phyloP scores from a whole-genome alignment of 2,888 invertebrate species.

The Minunthozetes semirufus region DNA sequence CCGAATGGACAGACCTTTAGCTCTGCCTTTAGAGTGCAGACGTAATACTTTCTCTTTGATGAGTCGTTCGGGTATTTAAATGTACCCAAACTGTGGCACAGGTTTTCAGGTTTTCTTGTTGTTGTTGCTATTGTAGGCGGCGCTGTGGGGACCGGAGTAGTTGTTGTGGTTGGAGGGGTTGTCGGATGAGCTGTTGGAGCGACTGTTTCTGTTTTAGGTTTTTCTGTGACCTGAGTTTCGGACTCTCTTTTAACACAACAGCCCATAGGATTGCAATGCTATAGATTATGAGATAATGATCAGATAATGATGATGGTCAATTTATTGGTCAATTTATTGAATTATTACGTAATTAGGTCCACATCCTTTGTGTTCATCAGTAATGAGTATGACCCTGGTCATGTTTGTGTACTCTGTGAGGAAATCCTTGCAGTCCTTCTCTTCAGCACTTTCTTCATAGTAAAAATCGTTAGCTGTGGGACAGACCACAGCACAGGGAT shows the following conservation, averaged over 20 bases:
- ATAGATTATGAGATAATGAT: background rate
- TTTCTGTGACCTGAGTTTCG: too few relatives aligned
- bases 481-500: too few relatives aligned
- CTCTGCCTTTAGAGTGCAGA: too few relatives aligned
- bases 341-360: background rate
- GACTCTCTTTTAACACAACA: conserved; percentile 2
- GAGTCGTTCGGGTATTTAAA: too few relatives aligned
- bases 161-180: conserved; percentile 21
- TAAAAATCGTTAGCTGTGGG: too few relatives aligned
- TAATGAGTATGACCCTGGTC: background rate
- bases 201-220: conserved; percentile 11
- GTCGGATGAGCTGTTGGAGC: conserved; percentile 9
- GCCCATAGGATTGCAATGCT: background rate
- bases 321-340: background rate
- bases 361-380: background rate
- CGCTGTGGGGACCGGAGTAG: conserved; percentile 28
- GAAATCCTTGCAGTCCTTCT: background rate
- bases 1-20: too few relatives aligned
- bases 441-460: background rate
- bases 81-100: too few relatives aligned
- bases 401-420: background rate
- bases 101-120: background rate
- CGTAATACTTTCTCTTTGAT: too few relatives aligned
- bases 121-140: conserved; percentile 27
- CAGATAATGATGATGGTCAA: background rate